Evolutionary conservation across 2,888 invertebrate genomes (phyloP).

Genomic region (Linnaemya vulpina): DNA sequence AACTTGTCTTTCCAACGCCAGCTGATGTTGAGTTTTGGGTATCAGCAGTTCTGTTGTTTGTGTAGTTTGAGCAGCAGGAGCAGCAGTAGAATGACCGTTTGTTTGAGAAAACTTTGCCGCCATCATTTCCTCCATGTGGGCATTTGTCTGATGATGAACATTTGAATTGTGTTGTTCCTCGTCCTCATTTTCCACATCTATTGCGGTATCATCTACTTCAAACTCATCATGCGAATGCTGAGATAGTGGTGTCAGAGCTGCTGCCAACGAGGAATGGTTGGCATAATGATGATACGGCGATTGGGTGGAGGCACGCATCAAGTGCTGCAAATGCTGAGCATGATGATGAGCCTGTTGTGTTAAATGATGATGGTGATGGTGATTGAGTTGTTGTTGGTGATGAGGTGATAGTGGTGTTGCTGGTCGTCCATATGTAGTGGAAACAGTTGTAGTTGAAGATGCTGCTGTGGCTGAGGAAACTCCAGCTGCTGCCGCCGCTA

Average conservation of each 20-base stretch:
- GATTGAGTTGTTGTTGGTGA: conserved; percentile 54
- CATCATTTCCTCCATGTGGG: conserved; percentile 58
- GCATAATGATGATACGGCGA: conserved; percentile 59
- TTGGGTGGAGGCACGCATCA: conserved; percentile 55
- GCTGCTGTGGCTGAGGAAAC: conserved; percentile 67
- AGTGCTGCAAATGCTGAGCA: conserved; percentile 67
- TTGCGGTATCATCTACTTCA: conserved; percentile 79
- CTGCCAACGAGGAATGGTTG: conserved; percentile 38
- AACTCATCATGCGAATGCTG: conserved; percentile 75
- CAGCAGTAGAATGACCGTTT: conserved; percentile 57
- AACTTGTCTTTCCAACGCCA: conserved; percentile 62
- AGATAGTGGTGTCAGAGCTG: conserved; percentile 57
- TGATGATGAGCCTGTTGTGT: conserved; percentile 55
- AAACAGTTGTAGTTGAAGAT: conserved; percentile 69
- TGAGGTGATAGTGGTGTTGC: conserved; percentile 69
- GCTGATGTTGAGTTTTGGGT: conserved; percentile 60
- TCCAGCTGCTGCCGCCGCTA: conserved; percentile 71
- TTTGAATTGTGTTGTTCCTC: conserved; percentile 70
- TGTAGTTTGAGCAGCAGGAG: conserved; percentile 27
- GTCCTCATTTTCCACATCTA: conserved; percentile 81
- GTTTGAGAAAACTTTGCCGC: conserved; percentile 67
- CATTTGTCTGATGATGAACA: conserved; percentile 19
- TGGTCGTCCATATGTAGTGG: conserved; percentile 52
- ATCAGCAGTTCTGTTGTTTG: conserved; percentile 58
- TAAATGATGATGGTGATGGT: conserved; percentile 39